phyloP scores from a whole-genome alignment of 1,140 invertebrate genomes.

The Venturia canescens region DNA sequence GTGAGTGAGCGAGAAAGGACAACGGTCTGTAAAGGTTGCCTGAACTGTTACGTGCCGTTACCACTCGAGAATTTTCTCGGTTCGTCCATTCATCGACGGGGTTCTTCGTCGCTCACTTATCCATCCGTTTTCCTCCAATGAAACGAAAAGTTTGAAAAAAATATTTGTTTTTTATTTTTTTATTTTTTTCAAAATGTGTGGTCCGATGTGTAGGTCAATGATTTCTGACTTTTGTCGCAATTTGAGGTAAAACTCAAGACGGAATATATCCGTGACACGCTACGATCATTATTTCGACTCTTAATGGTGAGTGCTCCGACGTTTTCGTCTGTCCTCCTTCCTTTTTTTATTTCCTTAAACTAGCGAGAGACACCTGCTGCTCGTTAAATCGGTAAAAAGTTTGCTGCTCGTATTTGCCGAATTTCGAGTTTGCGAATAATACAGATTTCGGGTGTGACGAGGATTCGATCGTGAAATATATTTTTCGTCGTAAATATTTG shows the following conservation, averaged over 20 bases:
- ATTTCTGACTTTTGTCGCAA: background rate
- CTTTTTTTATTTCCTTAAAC: too few relatives aligned
- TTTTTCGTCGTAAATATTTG: too few relatives aligned
- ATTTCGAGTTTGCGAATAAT: too few relatives aligned
- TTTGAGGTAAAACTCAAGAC: background rate
- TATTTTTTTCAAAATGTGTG: background rate
- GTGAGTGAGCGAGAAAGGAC: background rate
- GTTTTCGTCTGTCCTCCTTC: too few relatives aligned
- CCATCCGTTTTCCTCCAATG: background rate
- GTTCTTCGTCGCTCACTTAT: background rate
- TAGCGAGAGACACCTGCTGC: too few relatives aligned
- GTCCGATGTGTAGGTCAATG: background rate
- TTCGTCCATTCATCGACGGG: background rate
- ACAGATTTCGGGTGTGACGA: too few relatives aligned
- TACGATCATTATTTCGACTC: background rate
- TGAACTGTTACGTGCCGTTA: conserved; percentile 11
- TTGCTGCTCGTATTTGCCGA: too few relatives aligned
- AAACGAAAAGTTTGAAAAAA: too few relatives aligned
- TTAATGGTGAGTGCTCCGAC: background rate
- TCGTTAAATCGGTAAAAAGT: too few relatives aligned
- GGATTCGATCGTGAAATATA: too few relatives aligned
- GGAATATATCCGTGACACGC: background rate
- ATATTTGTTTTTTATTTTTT: too few relatives aligned
- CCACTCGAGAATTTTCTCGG: background rate
- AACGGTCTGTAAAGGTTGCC: background rate